Base-by-base conservation (phyloP, 2,113 vertebrate genomes). In the Xenotilapia caudafasciata region DNA sequence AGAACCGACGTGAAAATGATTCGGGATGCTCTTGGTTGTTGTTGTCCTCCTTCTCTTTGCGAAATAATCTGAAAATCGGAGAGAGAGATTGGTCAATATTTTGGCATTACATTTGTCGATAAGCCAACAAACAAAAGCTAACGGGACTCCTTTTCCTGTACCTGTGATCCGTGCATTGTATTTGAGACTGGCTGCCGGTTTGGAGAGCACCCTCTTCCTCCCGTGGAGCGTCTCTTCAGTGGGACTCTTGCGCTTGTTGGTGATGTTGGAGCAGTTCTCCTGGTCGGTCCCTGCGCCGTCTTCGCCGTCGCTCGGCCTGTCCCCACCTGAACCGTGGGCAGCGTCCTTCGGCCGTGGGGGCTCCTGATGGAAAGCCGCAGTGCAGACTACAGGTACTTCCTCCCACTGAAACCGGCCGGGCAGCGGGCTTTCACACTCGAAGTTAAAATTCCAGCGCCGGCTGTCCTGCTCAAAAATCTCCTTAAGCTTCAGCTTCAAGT, bases 391-490 rank as follows among this genome's bases (percentile, higher is more conserved):
- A 42, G 96, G 94, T 7, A 97, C 85, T 83, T 96, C 97, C 75
- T 97, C 97, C 98, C 98, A 95, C 79, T 92, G 80, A 88, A 97
- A 97, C 47, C 95, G 88, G 10, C 97, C 97, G 0, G 92, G 90
- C 83, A 98, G 94, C 7, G 98, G 98, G 53, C 94, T 91, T 31
- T 97, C 96, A 23, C 92, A 85, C 86, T 97, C 95, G 96, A 99
- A 99, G 96, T 97, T 94, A 89, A 98, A 99, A 94, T 98, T 98
- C 98, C 98, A 99, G 88, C 97, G 96, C 15, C 94, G 95, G 90
- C 95, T 95, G 93, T 97, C 97, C 92, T 95, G 96, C 85, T 97
- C 97, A 0, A 85, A 86, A 49, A 98, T 96, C 93, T 97, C 97
- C 55, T 90, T 90, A 75, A 98, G 87, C 73, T 93, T 95, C 75